Conservation (phyloP, 2,888 invertebrate genomes). For the Steinernema hermaphroditum region DNA sequence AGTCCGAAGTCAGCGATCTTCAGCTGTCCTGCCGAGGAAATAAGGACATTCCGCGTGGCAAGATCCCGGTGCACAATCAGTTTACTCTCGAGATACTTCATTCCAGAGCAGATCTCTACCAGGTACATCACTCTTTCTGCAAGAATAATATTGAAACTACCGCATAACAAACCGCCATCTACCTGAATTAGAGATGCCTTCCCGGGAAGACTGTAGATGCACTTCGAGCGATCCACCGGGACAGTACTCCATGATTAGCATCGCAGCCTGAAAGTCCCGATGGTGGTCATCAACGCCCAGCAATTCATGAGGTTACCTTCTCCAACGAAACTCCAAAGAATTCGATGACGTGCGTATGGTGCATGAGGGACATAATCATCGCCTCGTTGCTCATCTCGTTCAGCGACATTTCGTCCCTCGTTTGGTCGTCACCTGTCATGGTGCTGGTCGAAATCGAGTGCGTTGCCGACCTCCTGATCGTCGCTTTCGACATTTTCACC, state of each 20-base stretch:
- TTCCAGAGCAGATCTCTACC: slow-evolving; percentile 1
- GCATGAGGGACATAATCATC: slow-evolving; percentile 29
- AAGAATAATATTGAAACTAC: not conserved
- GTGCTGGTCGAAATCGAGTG: not conserved
- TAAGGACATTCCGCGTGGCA: slow-evolving; percentile 32
- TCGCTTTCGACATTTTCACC: slow-evolving; percentile 10
- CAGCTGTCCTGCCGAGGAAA: slow-evolving; percentile 14
- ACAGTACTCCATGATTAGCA: slow-evolving; percentile 28
- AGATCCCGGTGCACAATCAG: slow-evolving; percentile 32
- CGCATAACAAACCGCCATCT: not conserved
- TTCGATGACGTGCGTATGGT: slow-evolving; percentile 36
- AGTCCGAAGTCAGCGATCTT: slow-evolving; percentile 27
- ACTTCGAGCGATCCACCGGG: slow-evolving; percentile 27
- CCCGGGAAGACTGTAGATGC: not conserved
- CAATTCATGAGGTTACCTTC: too few species aligned
- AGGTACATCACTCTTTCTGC: slow-evolving; percentile 1
- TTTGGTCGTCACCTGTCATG: not conserved
- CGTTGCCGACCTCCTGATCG: not conserved
- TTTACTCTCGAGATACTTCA: slow-evolving; percentile 21
- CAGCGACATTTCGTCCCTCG: not conserved
- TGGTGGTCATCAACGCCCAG: too few species aligned
- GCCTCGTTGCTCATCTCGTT: slow-evolving; percentile 34
- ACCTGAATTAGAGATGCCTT: not conserved
- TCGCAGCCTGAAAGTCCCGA: not conserved
- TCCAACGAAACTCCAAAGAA: slow-evolving; percentile 35